Conservation (phyloP, 2,797 vertebrate genomes). For the Cossypha niveicapilla region DNA sequence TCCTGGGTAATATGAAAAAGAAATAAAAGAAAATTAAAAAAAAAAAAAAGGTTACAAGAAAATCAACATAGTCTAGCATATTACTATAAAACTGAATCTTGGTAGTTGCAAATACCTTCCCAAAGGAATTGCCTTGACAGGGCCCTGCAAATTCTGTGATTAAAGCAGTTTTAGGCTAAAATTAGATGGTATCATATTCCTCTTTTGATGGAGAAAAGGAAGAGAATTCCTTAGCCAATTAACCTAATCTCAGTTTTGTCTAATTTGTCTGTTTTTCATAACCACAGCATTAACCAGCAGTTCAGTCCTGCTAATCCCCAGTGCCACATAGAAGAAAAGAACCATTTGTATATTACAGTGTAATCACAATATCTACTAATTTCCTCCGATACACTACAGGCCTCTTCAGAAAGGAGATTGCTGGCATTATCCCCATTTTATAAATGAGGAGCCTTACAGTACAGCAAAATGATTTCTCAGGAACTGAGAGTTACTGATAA, state of each 20-base stretch:
- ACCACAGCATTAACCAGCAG: neutral
- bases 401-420: constrained; percentile 30
- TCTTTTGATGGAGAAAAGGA: neutral
- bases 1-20: neutral
- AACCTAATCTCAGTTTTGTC: constrained; percentile 32
- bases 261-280: constrained; percentile 36
- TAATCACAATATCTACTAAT: constrained; percentile 52
- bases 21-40: neutral
- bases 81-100: neutral
- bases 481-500: constrained; percentile 43
- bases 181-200: neutral
- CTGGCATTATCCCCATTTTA: constrained; percentile 36
- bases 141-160: neutral
- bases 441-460: constrained; percentile 12
- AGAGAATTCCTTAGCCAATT: constrained; percentile 14
- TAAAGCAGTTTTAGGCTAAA: neutral
- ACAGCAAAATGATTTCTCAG: constrained; percentile 32
- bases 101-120: neutral
- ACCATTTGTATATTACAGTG: neutral
- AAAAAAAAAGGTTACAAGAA: rapidly evolving
- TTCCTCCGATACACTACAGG: constrained; percentile 2
- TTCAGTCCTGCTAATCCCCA: constrained; percentile 2
- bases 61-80: neutral
- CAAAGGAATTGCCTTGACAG: neutral
- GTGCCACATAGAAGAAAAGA: constrained; percentile 12